Percentiles rank a stretch among this genome's conserved stretches.
Conservation (phyloP, 2,113 vertebrate genomes). For the Chloroceryle aenea region DNA sequence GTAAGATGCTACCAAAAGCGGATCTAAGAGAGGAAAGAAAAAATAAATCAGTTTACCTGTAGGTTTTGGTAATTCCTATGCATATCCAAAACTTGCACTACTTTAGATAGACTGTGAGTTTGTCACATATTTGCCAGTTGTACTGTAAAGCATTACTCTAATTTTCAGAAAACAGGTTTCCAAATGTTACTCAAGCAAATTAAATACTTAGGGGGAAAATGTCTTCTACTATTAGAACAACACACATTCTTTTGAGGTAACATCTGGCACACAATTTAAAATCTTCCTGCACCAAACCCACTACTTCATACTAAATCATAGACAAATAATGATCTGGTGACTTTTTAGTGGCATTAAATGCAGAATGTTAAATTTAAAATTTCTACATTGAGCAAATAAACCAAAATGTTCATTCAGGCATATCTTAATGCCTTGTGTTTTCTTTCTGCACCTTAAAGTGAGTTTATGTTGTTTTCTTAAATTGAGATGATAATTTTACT, state of each 20-base stretch:
- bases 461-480: not conserved
- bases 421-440: not conserved
- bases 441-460: not conserved
- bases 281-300: not conserved
- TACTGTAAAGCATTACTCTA: not conserved
- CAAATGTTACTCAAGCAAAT: not conserved
- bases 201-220: not conserved
- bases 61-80: not conserved
- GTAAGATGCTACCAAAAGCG: not conserved
- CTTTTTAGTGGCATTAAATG: not conserved
- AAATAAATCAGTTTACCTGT: not conserved
- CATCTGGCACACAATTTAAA: not conserved
- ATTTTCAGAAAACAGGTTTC: not conserved
- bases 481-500: not conserved
- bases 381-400: not conserved
- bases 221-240: not conserved
- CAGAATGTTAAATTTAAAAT: not conserved
- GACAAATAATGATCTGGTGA: not conserved
- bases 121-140: not conserved
- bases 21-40: fast-evolving
- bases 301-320: not conserved
- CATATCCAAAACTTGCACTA: not conserved
- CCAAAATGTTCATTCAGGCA: not conserved
- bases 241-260: not conserved
- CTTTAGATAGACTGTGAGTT: not conserved